Evolutionary conservation across 2,113 vertebrate genomes (phyloP).

Genomic region (Stomatorhinus ivindoensis): DNA sequence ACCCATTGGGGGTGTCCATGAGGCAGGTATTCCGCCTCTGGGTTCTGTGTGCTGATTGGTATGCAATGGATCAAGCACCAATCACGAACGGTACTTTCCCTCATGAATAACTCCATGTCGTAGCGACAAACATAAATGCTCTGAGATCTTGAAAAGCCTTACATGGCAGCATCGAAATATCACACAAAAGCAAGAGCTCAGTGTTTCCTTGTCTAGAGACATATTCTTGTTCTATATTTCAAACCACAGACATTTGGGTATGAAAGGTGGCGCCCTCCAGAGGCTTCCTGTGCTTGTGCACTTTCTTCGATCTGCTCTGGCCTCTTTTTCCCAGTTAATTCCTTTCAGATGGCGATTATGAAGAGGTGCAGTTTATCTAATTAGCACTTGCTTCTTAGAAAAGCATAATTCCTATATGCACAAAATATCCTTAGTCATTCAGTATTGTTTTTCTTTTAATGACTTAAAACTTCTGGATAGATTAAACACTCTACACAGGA

Average conservation of each 20-base stretch:
- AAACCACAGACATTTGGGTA: slow-evolving; percentile 17
- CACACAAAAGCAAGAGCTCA: neutral
- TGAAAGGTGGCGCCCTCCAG: neutral
- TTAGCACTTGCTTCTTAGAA: neutral
- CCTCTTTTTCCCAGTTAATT: neutral
- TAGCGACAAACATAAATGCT: slow-evolving; percentile 16
- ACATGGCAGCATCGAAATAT: slow-evolving; percentile 5
- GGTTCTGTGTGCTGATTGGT: neutral
- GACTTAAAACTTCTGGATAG: neutral
- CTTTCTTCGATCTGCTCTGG: neutral
- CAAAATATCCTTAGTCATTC: neutral
- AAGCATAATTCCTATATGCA: neutral
- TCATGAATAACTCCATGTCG: slow-evolving; percentile 4
- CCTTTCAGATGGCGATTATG: neutral
- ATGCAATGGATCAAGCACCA: no score
- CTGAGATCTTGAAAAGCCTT: slow-evolving; percentile 17
- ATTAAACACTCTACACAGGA: neutral
- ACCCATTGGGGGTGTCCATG: neutral
- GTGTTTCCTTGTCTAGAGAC: neutral
- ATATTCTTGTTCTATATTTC: neutral
- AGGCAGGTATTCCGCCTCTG: neutral
- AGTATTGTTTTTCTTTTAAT: neutral
- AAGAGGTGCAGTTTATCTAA: neutral
- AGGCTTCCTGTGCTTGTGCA: neutral
- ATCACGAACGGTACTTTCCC: neutral